Evolutionary conservation across 1,140 invertebrate species (phyloP).

Genomic region (Diorhabda sublineata): DNA sequence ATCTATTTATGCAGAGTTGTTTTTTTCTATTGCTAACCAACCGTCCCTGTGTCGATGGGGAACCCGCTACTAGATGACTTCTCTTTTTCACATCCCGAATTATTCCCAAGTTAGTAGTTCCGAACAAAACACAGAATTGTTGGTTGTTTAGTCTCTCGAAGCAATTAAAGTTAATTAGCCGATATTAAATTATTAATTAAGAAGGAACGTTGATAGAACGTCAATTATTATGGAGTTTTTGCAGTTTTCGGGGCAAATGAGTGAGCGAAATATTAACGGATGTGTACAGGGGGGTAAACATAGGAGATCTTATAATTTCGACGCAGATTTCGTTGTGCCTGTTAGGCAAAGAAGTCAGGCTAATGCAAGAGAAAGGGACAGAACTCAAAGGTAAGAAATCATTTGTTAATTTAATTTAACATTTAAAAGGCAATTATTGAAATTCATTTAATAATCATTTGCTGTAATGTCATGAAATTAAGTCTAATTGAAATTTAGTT

Average conservation of each 20-base stretch:
- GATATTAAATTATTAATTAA: not conserved
- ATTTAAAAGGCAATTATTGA: too few species aligned
- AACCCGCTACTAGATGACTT: not conserved
- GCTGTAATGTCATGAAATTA: too few species aligned
- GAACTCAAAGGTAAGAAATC: conserved; percentile 65
- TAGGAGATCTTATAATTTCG: conserved; percentile 3
- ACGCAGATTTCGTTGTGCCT: conserved; percentile 20
- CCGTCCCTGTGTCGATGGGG: not conserved
- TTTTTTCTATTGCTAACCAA: not conserved
- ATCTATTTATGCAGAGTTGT: not conserved
- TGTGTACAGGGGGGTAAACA: not conserved
- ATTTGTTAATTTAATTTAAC: not conserved
- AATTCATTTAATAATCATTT: too few species aligned
- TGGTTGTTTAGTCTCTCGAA: not conserved
- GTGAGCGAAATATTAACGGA: conserved; percentile 3
- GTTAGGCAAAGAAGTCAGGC: conserved; percentile 62
- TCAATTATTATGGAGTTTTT: conserved; percentile 10
- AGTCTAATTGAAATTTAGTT: too few species aligned
- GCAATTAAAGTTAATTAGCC: not conserved
- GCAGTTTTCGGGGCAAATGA: conserved; percentile 12
- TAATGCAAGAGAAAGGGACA: conserved; percentile 67
- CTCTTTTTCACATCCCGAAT: not conserved
- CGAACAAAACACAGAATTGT: not conserved
- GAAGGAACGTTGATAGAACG: not conserved
- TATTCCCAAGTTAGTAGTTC: not conserved